These are phyloP conservation scores for Atractosteus spatula DNA, from an alignment of 2,113 vertebrate species.

Conservation along the genomic window DNA sequence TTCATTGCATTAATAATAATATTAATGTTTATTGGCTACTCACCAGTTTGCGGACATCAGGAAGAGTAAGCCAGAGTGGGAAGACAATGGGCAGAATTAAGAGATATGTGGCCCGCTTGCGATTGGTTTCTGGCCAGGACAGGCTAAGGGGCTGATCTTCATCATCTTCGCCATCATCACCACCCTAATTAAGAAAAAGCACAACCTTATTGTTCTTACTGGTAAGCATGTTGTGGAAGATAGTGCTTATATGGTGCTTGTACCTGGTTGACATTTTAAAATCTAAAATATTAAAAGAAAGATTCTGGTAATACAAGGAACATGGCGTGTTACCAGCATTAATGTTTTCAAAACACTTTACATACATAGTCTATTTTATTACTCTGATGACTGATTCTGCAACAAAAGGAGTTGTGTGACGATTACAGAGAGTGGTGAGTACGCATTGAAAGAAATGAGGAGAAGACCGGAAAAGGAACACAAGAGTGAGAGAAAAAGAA, in stretches of 20 bases:
- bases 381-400: not conserved
- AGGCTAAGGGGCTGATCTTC: constrained; percentile 90
- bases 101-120: constrained; percentile 83
- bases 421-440: too few species aligned
- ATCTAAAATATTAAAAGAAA: not conserved
- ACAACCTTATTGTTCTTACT: not conserved
- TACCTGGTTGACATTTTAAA: too few species aligned
- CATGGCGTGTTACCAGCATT: not conserved
- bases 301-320: not conserved
- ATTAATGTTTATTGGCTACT: constrained; percentile 32
- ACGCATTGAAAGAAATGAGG: too few species aligned
- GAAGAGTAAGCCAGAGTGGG: constrained; percentile 87
- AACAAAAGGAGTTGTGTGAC: too few species aligned
- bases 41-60: constrained; percentile 89
- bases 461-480: too few species aligned
- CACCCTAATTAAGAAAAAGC: constrained; percentile 48
- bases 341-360: not conserved
- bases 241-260: too few species aligned
- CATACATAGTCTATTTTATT: constrained; percentile 13
- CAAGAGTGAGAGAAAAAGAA: too few species aligned
- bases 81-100: constrained; percentile 86
- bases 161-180: constrained; percentile 66
- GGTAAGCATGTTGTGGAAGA: too few species aligned
- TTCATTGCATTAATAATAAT: too few species aligned
- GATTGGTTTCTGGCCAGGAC: constrained; percentile 82